phyloP scores from a whole-genome alignment of 2,797 vertebrate species.

The Gorsachius magnificus region DNA sequence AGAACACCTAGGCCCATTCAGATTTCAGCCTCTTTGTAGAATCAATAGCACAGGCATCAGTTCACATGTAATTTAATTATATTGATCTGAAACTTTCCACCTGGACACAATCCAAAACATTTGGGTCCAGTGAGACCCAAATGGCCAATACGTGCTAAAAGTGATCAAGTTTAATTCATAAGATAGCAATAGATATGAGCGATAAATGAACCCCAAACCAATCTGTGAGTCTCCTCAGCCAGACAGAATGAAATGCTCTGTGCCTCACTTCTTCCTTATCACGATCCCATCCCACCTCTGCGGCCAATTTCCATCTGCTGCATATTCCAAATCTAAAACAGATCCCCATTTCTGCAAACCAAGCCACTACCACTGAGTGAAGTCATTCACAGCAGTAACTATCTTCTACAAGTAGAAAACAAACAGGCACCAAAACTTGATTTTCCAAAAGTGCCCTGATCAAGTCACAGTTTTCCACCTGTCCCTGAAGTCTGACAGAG shows the following conservation, averaged over 20 bases:
- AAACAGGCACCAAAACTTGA: background rate
- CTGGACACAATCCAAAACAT: background rate
- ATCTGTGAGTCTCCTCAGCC: background rate
- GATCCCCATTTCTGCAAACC: background rate
- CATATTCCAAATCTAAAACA: background rate
- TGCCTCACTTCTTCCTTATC: background rate
- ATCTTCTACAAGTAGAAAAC: background rate
- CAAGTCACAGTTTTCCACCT: background rate
- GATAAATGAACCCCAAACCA: background rate
- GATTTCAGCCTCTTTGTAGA: background rate
- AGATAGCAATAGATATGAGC: background rate
- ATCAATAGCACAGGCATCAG: background rate
- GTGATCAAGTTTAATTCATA: background rate
- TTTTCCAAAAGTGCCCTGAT: background rate
- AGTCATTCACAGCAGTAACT: background rate
- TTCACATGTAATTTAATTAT: fast-evolving
- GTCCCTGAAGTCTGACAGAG: background rate
- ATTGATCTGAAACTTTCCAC: background rate
- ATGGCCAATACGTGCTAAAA: background rate
- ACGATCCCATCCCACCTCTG: background rate
- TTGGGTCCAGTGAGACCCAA: background rate
- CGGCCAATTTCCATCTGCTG: background rate
- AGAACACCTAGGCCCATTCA: background rate
- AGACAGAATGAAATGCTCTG: background rate
- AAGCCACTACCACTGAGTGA: background rate